phyloP scores from a whole-genome alignment of 2,113 vertebrate species.

The Varanus komodoensis region DNA sequence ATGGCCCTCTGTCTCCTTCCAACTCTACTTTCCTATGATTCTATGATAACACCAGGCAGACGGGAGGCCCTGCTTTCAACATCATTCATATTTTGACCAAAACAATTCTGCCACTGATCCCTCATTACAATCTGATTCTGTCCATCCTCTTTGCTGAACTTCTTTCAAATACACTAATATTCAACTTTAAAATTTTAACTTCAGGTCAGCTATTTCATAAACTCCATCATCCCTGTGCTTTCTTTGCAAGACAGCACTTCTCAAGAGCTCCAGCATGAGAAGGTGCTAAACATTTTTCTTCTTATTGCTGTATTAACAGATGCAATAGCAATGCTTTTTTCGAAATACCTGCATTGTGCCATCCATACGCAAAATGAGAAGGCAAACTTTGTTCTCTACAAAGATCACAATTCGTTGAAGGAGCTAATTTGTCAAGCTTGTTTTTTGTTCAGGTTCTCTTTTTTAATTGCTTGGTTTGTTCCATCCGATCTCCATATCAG shows the following conservation, averaged over 20 bases:
- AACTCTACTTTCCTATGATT: too few species aligned
- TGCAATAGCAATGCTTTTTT: constrained; percentile 26
- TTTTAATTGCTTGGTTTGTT: too few species aligned
- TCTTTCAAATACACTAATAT: constrained; percentile 75
- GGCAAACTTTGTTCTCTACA: not conserved
- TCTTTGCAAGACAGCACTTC: constrained; percentile 61
- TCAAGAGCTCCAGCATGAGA: constrained; percentile 62
- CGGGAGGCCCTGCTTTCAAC: constrained; percentile 64
- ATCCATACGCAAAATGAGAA: not conserved
- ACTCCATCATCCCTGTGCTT: constrained; percentile 66
- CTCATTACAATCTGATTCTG: constrained; percentile 78
- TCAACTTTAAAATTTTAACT: constrained; percentile 76
- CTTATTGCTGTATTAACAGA: not conserved
- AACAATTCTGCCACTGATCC: constrained; percentile 67
- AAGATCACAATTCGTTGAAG: too few species aligned
- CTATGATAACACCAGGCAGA: constrained; percentile 49
- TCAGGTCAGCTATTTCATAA: constrained; percentile 75
- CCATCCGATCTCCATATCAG: too few species aligned
- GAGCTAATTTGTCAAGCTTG: too few species aligned
- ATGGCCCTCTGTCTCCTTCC: too few species aligned
- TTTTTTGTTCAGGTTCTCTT: too few species aligned
- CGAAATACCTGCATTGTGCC: not conserved
- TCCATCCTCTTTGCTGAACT: constrained; percentile 67
- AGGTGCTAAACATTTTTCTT: constrained; percentile 36
- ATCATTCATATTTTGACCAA: constrained; percentile 61